Evolutionary conservation across 2,797 vertebrate genomes (phyloP), one percentile per base, ranked within the genome.

Genomic region (Eospalax fontanierii): DNA sequence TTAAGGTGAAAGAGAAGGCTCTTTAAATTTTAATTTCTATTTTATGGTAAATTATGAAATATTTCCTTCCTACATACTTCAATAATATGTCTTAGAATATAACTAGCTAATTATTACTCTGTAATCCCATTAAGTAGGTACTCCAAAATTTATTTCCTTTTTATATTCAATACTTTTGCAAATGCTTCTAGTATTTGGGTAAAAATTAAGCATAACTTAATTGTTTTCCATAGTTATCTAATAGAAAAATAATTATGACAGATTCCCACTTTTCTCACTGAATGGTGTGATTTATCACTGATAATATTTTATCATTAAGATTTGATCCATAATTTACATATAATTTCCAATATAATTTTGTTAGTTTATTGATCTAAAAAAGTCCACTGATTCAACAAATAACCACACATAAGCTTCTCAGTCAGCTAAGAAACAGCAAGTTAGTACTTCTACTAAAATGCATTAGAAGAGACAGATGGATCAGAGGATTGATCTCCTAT

Each of bases 361-460:
- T 90, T 35, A 88, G 3, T 76, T n/a, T 28, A 22, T 68, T 92
- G 15, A 22, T 68, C 57, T 89, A 40, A 22, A 78, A 90, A 38
- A 71, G 16, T 90, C 21, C 21, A 6, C 12, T 70, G 30, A 24
- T 83, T 92, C 24, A 93, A 90, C 15, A 87, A 50, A 87, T 89
- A 57, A 35, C 22, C 19, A 43, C 15, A 30, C 1, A 30, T 11
- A 9, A 54, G 2, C 68, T 92, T 66, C 50, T 63, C 38, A 85
- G 28, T 59, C 11, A 43, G 9, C 9, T 70, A 0, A 74, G 40
- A 82, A 86, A 9, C 24, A 59, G 33, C 2, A 84, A 46, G 4
- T 73, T 16, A 66, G 2, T 19, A 22, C 1, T 65, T 68, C 4
- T 22, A 26, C 24, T 76, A 1, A 79, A 30, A 3, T 78, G 2